Conservation (phyloP, 2,888 invertebrate genomes). For the Crematogaster levior region DNA sequence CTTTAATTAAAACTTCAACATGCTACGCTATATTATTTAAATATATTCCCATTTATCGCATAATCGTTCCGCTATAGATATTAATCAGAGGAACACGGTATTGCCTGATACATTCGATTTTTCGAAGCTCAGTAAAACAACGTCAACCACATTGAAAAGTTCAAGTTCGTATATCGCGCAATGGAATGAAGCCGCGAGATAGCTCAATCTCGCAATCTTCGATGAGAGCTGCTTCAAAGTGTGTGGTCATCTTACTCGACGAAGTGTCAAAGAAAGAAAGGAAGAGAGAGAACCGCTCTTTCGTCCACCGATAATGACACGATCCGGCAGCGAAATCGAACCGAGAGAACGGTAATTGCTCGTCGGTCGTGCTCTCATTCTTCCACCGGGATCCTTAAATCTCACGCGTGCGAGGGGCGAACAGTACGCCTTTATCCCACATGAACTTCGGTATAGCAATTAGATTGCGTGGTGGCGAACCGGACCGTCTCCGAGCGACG, state of each 20-base stretch:
- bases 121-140: not conserved
- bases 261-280: not conserved
- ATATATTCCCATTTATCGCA: not conserved
- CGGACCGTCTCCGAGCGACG: conserved; percentile 22
- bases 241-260: conserved; percentile 46
- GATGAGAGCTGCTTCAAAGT: conserved; percentile 40
- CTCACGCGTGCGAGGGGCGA: conserved; percentile 5
- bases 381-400: conserved; percentile 24
- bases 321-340: conserved; percentile 47
- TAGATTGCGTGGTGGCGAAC: conserved; percentile 27
- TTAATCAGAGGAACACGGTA: not conserved
- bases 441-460: conserved; percentile 43
- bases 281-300: not conserved
- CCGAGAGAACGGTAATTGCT: conserved; percentile 55
- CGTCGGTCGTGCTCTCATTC: conserved; percentile 24
- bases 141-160: not conserved
- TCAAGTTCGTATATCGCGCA: conserved; percentile 43
- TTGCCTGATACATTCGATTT: not conserved
- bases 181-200: conserved; percentile 42
- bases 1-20: not conserved
- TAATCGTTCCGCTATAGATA: not conserved
- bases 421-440: conserved; percentile 28
- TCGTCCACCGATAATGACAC: conserved; percentile 53
- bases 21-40: not conserved
- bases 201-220: conserved; percentile 45